Evolutionary conservation across 2,888 invertebrate species (phyloP).

Genomic region (Dexiosoma caninum): DNA sequence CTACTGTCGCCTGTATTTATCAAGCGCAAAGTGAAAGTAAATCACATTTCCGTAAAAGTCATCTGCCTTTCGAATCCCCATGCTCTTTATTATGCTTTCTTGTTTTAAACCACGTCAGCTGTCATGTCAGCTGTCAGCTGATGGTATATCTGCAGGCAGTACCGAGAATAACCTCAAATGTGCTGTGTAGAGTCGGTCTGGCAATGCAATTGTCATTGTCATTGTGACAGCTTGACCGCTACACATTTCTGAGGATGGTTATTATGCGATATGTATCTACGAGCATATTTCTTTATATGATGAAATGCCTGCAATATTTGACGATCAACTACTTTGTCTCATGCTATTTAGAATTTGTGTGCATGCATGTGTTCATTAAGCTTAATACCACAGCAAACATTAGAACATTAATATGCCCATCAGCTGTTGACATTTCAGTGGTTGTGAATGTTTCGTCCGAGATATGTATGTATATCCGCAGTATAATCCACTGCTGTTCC

Average conservation of each 20-base stretch:
- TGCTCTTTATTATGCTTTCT: background rate
- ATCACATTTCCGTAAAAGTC: conserved; percentile 1
- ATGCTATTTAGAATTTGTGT: background rate
- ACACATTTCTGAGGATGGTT: conserved; percentile 25
- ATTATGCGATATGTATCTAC: too few species aligned
- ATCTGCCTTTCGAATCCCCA: conserved; percentile 4
- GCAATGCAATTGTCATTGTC: conserved; percentile 19
- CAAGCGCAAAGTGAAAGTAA: background rate
- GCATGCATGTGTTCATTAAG: background rate
- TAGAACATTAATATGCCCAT: conserved; percentile 43
- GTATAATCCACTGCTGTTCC: conserved; percentile 16
- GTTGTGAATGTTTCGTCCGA: conserved; percentile 23
- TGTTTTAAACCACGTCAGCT: conserved; percentile 33
- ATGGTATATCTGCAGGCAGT: conserved; percentile 48
- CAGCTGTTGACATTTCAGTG: conserved; percentile 47
- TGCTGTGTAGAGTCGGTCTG: conserved; percentile 25
- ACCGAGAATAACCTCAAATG: conserved; percentile 43
- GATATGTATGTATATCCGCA: conserved; percentile 36
- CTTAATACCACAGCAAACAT: conserved; percentile 39
- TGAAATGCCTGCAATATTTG: background rate
- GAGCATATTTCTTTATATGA: too few species aligned
- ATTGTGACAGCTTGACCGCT: conserved; percentile 47
- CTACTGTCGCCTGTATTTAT: background rate
- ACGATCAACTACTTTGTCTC: conserved; percentile 10
- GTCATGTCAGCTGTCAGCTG: conserved; percentile 52